Evolutionary conservation across 1,140 invertebrate species (phyloP), one percentile per base, ranked within the genome.

Genomic region (Penaeus indicus): DNA sequence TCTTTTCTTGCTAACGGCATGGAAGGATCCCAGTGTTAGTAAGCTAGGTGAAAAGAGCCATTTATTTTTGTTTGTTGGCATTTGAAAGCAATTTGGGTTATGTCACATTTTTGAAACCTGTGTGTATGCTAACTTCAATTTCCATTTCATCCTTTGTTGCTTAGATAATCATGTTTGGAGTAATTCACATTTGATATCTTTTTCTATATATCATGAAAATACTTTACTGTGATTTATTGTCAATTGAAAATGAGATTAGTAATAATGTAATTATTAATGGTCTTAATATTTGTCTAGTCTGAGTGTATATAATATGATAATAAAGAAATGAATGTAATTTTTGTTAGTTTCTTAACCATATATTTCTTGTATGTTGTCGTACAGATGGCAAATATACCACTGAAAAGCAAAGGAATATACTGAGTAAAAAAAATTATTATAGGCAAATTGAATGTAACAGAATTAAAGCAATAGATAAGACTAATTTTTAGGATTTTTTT

Each of bases 221-320:
- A 75, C 72, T 38, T 75, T 75, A 75, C 72, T 75, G 72, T 75
- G 72, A 75, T 75, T 75, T 75, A 75, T 32, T 75, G 72, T 75
- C 72, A 75, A n/a, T 38, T 75, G 72, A 75, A 75, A 19, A 32
- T 75, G 72, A 75, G 72, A 75, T 75, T 38, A 75, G 25, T 38
- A 75, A 75, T 75, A 32, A 75, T 75, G 54, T 54, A 54, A 54
- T 54, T 54, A 54, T 75, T 75, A 27, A 75, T 75, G 72, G 72
- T 75, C 72, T 75, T 75, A 75, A 54, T 75, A 38, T 32, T 75
- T 75, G 72, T 75, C 72, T 75, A 75, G 72, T 75, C 72, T 75
- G 72, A 75, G 72, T 75, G 72, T 75, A 75, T 75, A 75, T 75
- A 75, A 75, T 38, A 54, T 75, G 72, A 75, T 38, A 75, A 32